Evolutionary conservation across 2,113 vertebrate genomes (phyloP).

Genomic region (Dromiciops gliroides): DNA sequence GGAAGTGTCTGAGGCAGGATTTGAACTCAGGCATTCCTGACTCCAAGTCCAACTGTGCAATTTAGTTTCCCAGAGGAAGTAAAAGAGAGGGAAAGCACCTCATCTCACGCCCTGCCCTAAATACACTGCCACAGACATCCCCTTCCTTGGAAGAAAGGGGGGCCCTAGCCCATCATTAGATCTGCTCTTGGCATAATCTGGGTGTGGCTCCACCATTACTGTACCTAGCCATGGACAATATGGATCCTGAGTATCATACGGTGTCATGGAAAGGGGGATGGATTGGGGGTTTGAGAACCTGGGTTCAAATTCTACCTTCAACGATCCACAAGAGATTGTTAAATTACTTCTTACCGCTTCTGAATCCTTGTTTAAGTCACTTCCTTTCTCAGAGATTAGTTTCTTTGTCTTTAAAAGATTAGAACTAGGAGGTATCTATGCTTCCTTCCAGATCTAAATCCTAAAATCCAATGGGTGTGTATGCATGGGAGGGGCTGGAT

Average conservation of each 20-base stretch:
- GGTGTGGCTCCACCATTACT: background rate
- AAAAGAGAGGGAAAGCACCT: background rate
- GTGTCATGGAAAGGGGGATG: background rate
- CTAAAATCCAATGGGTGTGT: background rate
- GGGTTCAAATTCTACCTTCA: background rate
- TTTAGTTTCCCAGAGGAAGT: background rate
- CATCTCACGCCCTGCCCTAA: background rate
- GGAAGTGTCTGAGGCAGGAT: background rate
- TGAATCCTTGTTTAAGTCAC: background rate
- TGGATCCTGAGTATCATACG: accelerated
- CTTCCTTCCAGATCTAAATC: background rate
- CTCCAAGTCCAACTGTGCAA: background rate
- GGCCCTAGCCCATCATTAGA: background rate
- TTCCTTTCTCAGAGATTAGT: background rate
- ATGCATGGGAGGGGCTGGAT: background rate
- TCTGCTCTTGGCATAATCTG: background rate
- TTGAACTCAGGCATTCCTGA: background rate
- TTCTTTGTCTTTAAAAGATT: background rate
- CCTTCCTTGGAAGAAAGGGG: background rate
- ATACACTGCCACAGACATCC: background rate
- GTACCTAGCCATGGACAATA: background rate
- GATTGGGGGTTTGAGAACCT: background rate
- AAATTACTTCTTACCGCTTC: background rate
- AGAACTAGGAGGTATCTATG: background rate
- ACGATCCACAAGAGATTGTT: background rate